Percentiles rank a stretch among this genome's conserved stretches.
phyloP scores from a whole-genome alignment of 1,140 invertebrate genomes.

The Nautilus pompilius region DNA sequence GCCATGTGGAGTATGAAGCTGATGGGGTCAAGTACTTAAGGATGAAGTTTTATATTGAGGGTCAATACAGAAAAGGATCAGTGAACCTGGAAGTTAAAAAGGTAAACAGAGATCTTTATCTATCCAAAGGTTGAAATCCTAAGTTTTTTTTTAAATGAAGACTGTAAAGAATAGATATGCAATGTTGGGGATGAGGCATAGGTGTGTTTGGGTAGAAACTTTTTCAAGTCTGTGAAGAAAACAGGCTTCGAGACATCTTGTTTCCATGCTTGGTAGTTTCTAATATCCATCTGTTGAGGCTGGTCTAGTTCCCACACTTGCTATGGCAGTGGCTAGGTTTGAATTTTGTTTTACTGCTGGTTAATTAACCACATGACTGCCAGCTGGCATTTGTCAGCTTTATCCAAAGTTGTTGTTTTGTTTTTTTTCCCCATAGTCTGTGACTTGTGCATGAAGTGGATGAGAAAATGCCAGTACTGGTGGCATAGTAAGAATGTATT shows the following conservation, averaged over 20 bases:
- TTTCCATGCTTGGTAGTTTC: not conserved
- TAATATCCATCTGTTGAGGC: not conserved
- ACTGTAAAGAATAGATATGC: not conserved
- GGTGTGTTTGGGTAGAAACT: not conserved
- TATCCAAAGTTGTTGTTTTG: too few relatives aligned
- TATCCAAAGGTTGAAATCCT: not conserved
- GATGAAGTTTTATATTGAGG: constrained; percentile 88
- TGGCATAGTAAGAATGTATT: too few relatives aligned
- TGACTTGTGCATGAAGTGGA: too few relatives aligned
- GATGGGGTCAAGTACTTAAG: constrained; percentile 75
- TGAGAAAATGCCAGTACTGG: too few relatives aligned
- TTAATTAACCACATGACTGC: too few relatives aligned
- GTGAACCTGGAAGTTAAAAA: constrained; percentile 82
- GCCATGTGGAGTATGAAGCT: constrained; percentile 70
- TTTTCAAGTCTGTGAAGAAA: not conserved
- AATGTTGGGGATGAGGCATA: not conserved
- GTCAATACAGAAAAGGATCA: constrained; percentile 72
- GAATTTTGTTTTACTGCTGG: too few relatives aligned
- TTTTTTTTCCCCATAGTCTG: too few relatives aligned
- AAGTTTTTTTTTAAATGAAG: not conserved
- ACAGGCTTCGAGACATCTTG: not conserved
- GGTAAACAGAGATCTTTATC: constrained; percentile 59
- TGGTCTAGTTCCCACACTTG: too few relatives aligned
- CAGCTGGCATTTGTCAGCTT: too few relatives aligned
- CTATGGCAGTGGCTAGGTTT: too few relatives aligned